Evolutionary conservation across 2,113 vertebrate genomes (phyloP).

Genomic region (Crotalus horridus): DNA sequence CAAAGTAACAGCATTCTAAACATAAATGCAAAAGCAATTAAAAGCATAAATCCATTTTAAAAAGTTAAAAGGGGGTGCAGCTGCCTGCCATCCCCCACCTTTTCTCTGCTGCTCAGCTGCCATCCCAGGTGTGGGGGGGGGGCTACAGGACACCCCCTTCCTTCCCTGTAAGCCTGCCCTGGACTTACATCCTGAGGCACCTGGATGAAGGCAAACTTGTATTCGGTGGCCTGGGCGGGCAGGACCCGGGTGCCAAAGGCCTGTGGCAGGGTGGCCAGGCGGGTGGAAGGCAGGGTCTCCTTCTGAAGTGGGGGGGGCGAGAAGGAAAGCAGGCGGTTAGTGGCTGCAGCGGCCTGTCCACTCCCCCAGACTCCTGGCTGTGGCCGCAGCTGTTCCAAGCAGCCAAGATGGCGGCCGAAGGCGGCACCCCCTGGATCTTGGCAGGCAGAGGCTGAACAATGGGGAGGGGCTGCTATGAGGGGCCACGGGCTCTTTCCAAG

Average conservation of each 20-base stretch:
- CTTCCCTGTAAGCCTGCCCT: background rate
- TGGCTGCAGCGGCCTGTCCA: background rate
- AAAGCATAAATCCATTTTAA: background rate
- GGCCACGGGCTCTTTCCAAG: too few relatives aligned
- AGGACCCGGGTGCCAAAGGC: constrained; percentile 85
- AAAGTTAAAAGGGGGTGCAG: background rate
- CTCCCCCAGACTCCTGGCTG: background rate
- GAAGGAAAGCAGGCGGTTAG: background rate
- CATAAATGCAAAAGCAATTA: background rate
- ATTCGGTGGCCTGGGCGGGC: constrained; percentile 87
- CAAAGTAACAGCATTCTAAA: background rate
- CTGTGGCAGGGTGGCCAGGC: constrained; percentile 82
- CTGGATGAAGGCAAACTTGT: constrained; percentile 87
- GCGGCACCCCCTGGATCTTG: too few relatives aligned
- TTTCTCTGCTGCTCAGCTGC: background rate
- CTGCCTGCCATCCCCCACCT: background rate
- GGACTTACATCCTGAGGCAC: constrained; percentile 88
- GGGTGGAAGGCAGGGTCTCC: constrained; percentile 81
- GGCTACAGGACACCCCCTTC: background rate
- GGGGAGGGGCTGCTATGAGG: too few relatives aligned
- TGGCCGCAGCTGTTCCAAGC: too few relatives aligned
- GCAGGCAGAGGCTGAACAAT: too few relatives aligned
- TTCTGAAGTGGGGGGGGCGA: constrained; percentile 63
- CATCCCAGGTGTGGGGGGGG: background rate
- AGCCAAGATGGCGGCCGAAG: too few relatives aligned